Evolutionary conservation across 2,113 vertebrate genomes (phyloP).

Genomic region (Euleptes europaea): DNA sequence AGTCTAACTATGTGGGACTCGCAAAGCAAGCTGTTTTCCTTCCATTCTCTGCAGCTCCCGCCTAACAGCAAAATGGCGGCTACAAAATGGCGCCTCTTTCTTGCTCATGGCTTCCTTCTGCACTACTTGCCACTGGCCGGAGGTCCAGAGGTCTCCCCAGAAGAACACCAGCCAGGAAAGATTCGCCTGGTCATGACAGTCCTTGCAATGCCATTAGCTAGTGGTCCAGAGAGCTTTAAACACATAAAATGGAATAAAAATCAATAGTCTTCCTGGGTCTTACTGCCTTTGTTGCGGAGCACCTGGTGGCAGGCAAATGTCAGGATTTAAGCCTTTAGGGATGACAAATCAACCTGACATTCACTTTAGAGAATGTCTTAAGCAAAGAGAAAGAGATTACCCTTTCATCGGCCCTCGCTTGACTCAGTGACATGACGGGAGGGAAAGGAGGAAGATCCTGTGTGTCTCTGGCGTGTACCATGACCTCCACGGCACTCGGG

Average conservation of each 20-base stretch:
- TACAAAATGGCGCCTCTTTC: too few species aligned
- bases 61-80: too few species aligned
- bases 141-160: too few species aligned
- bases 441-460: neutral
- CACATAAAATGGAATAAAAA: neutral
- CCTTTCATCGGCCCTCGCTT: slow-evolving; percentile 5
- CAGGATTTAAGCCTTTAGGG: neutral
- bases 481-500: neutral
- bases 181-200: neutral
- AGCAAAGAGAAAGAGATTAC: neutral
- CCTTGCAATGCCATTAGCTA: neutral
- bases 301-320: neutral
- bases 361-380: slow-evolving; percentile 12
- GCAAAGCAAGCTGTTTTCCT: too few species aligned
- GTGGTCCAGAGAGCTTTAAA: neutral
- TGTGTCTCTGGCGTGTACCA: neutral
- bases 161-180: too few species aligned
- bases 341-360: slow-evolving; percentile 11
- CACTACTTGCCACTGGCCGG: too few species aligned
- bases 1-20: too few species aligned
- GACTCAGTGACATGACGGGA: neutral
- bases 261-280: neutral
- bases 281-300: neutral
- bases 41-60: too few species aligned
- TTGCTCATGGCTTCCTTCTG: too few species aligned